Evolutionary conservation across 2,888 invertebrate species (phyloP), one percentile per base, ranked within the genome.

Genomic region (Papilio demoleus): DNA sequence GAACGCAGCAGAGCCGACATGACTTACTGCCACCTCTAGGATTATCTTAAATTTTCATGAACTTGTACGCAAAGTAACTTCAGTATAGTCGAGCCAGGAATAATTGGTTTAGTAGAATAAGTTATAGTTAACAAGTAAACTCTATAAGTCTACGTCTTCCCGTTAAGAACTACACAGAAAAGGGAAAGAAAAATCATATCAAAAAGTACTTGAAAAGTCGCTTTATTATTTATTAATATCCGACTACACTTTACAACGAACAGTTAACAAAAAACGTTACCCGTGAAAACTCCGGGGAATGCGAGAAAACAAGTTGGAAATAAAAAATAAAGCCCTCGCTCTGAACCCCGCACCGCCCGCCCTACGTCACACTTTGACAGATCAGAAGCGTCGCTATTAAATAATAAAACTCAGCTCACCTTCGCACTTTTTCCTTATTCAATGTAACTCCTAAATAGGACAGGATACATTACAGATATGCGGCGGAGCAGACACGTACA

Each of bases 401-500:
- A 89, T 85, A 82, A 85, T 82, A 85, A 87, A 79, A 68, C 27
- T 27, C 36, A 79, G 81, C 80, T 82, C 85, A 88, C 84, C 86
- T 88, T 80, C 79, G 82, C 83, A 68, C 68, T 64, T 78, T 79
- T 86, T 87, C 83, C 86, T 88, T 87, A 88, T 90, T 88, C 85
- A 88, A 90, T 87, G 88, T 86, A 83, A 84, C 84, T 84, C 81
- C 85, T 86, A 88, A 89, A 89, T 87, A 88, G 87, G 86, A 82
- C 83, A 88, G 87, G 87, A 87, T 90, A 89, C 88, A 88, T 92
- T 88, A 90, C 88, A 71, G 91, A 88, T 88, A 88, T 86, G 87
- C 84, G 85, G 77, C 84, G 82, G 82, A 86, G 88, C 90, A 89
- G 90, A 91, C 92, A 92, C 91, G 93, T 90, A 90, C 92, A 89